Evolutionary conservation across 2,888 invertebrate species (phyloP).

Genomic region (Petrolisthes manimaculis): DNA sequence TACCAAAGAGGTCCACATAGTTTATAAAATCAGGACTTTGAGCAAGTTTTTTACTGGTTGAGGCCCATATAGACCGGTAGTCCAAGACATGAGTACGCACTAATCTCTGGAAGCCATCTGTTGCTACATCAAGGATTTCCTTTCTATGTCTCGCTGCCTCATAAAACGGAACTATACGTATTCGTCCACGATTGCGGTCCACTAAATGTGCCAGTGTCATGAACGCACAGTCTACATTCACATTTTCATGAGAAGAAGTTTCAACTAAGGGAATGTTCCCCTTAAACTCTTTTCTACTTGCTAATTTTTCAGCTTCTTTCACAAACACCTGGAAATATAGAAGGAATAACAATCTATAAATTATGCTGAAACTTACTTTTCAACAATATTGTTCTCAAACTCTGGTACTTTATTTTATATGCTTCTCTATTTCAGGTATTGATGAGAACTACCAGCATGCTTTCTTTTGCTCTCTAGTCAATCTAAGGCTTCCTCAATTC

Average conservation of each 20-base stretch:
- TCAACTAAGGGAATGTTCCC: constrained; percentile 87
- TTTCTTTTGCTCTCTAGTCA: no score
- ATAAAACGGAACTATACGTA: constrained; percentile 78
- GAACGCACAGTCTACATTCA: constrained; percentile 94
- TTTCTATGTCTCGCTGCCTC: constrained; percentile 90
- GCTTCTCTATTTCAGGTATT: not conserved
- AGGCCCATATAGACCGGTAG: constrained; percentile 86
- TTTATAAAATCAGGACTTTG: constrained; percentile 90
- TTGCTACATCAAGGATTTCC: constrained; percentile 84
- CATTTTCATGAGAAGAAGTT: constrained; percentile 94
- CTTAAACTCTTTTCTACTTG: constrained; percentile 82
- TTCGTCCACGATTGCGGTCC: constrained; percentile 86
- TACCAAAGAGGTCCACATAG: constrained; percentile 71
- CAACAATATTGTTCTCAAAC: not conserved
- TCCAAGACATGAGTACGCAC: constrained; percentile 69
- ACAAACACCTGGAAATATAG: constrained; percentile 75
- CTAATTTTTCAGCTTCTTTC: constrained; percentile 88
- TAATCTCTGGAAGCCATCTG: constrained; percentile 84
- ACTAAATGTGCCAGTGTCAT: constrained; percentile 90
- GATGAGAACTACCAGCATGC: no score
- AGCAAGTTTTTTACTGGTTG: constrained; percentile 86
- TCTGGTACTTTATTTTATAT: not conserved
- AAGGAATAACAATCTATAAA: not conserved
- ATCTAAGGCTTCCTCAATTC: no score
- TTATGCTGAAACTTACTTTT: not conserved